Evolutionary conservation across 1,140 invertebrate species (phyloP), one percentile per base, ranked within the genome.

Genomic region (Wiebesia pumilae): DNA sequence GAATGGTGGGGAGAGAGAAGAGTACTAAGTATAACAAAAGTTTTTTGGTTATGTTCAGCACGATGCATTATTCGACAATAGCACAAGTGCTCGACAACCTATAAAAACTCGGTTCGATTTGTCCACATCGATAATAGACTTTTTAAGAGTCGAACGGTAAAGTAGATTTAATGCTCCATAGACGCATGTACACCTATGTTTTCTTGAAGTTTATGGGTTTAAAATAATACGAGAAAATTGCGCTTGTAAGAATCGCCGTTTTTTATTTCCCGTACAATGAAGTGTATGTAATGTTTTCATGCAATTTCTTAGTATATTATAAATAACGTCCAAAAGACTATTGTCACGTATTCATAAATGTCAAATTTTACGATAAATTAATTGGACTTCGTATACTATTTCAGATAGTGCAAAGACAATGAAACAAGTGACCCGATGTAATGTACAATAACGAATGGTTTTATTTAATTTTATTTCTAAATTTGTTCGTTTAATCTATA

Each of bases 401-500:
- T 62, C 54, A 35, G 78, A 80, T 80, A 80, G n/a, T 62, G 33
- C 51, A 62, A 35, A 65, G 40, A 82, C 58, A 82, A 82, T 71
- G 40, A 82, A 82, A 82, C 7, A 67, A 82, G 27, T 38, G 43
- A 69, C 14, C 38, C 43, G 19, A 82, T 62, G 33, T 80, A 51
- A 80, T 80, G 24, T 40, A 80, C 19, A 62, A 40, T 62, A 80
- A 62, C 35, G 35, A 80, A 80, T 62, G 27, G 43, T 73, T 75
- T 81, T 69, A 35, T 86, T 86, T 73, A 16, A 3, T 75, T 65
- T 90, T 91, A 58, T 35, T 79, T 79, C 33, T 62, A 54, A 51
- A 54, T 78, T 58, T 79, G 35, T 33, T 33, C 6, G 16, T 79
- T 78, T 54, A 24, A 35, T 35, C 21, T 79, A 21, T 58, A 24